Evolutionary conservation across 2,113 vertebrate species (phyloP), one percentile per base, ranked within the genome.

Genomic region (Psilopsiagon aymara): DNA sequence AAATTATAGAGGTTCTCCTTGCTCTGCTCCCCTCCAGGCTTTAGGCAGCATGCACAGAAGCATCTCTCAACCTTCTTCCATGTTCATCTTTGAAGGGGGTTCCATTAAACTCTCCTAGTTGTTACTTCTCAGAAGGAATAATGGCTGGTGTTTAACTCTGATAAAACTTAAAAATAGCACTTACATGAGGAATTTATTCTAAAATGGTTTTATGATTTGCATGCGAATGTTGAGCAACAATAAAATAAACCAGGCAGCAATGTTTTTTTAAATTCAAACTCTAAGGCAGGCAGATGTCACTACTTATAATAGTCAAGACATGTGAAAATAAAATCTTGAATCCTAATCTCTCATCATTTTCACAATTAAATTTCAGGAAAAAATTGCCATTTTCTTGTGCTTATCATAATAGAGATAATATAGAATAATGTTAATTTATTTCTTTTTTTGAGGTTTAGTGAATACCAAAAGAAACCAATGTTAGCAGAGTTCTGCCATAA

Each of bases 1-100:
- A 94, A 95, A 93, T 92, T 94, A 94, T 44, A 95, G 83, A 96
- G 76, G 80, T 93, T 94, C 88, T 95, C 44, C 92, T 91, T 82
- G 77, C 92, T 93, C 92, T 95, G 75, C 85, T 92, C 80, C 80
- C 66, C 62, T 95, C 88, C 51, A 86, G 88, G 73, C 88, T 92
- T 44, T 86, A 96, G 76, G 86, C 82, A 94, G 76, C 74, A 71
- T 41, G 43, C 77, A 92, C 62, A 86, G 94, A 96, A 94, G 62
- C 77, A 83, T 82, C 91, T 79, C 77, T 92, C 88, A 71, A 60
- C 83, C 88, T 86, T 93, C 87, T 76, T 92, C 92, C 77, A 87
- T 85, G 80, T 46, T 94, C 68, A 83, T 84, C 80, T 95, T 93
- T 95, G 92, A 91, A 93, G 62, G 85, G 33, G 74, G 73, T 52